These are phyloP conservation scores for Temnothorax nylanderi DNA, from an alignment of 1,140 invertebrate species.

Conservation along the genomic window DNA sequence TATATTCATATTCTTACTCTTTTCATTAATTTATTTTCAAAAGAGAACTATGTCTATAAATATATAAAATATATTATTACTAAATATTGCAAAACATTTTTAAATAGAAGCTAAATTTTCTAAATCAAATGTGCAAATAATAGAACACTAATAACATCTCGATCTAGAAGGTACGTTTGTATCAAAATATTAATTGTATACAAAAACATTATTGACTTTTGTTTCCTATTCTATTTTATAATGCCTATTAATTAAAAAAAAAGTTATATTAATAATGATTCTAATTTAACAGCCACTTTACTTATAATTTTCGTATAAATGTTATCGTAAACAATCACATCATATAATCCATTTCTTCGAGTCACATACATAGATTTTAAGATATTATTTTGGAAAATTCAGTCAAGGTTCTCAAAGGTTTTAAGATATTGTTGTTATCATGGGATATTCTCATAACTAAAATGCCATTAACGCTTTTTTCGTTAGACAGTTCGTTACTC, in stretches of 20 bases:
- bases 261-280: too few species aligned
- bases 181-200: not conserved
- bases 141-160: not conserved
- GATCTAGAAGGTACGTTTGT: not conserved
- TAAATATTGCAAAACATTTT: not conserved
- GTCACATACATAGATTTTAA: too few species aligned
- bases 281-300: too few species aligned
- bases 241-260: not conserved
- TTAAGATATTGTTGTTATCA: not conserved
- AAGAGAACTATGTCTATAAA: not conserved
- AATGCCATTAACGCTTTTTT: not conserved
- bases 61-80: not conserved
- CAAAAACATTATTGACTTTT: not conserved
- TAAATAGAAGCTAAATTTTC: not conserved
- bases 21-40: not conserved
- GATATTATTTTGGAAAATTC: too few species aligned
- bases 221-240: not conserved
- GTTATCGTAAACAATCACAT: not conserved
- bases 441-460: not conserved
- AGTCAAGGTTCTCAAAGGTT: not conserved
- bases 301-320: too few species aligned
- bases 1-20: not conserved
- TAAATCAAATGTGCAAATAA: not conserved
- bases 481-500: not conserved
- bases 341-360: too few species aligned